Base-by-base conservation (phyloP, 92 coral and sea anemone species). In the Hydrozoanthus gracilis region DNA sequence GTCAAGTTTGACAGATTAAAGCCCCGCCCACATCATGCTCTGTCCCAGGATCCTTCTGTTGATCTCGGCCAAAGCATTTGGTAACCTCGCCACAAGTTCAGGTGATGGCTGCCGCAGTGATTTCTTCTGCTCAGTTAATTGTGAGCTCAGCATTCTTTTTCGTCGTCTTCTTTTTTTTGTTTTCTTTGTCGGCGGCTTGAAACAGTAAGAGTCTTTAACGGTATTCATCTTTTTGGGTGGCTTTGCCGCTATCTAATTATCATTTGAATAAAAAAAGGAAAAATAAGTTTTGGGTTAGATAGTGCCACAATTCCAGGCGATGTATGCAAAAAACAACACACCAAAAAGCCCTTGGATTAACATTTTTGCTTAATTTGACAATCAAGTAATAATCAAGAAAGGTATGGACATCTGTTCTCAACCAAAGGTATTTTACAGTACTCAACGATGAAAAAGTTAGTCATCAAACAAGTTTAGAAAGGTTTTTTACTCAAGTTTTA, bases 21-120 rank as follows among this genome's bases (percentile, higher is more conserved):
- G 78, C 78, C 39, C 58, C 58, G 60, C 61, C 92, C 92, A 90
- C 76, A 90, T 60, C 73, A 90, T 17, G 55, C 80, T 90, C 68
- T 90, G 92, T 12, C 87, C 75, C 76, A 55, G 83, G 52, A 90
- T 79, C 83, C 87, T 90, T 73, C 77, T 86, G 92, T 90, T 90
- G 83, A 90, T 90, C 58, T 86, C 89, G 16, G 74, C 87, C 78
- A 90, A 77, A 27, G 92, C 92, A 18, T 80, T 79, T 5, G 92
- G 82, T 44, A 90, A 20, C 54, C 92, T 72, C 54, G 54, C 69
- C 11, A 73, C 70, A 4, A 76, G 80, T 82, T 90, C 90, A 8
- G 92, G 89, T 44, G 92, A 74, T 16, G 80, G 77, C 39, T 27
- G 39, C 3, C 18, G 13, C 10, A 69, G 64, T 48, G 78, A 14